Base-by-base conservation (phyloP, 2,113 vertebrate species). In the Azemiops feae region DNA sequence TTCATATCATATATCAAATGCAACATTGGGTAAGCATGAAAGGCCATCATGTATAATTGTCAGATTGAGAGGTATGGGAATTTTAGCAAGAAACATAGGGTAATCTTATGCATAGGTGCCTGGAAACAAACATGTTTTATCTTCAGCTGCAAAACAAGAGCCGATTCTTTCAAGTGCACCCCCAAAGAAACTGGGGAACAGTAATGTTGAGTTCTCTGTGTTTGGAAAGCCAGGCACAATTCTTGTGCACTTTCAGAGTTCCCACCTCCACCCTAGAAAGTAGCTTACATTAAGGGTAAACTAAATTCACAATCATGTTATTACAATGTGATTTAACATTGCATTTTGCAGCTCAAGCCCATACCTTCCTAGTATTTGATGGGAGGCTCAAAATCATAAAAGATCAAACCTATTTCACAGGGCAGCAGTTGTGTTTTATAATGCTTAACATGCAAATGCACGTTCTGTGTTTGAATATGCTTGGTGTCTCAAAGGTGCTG, bases 381-480 rank as follows among this genome's bases (percentile, higher is more conserved):
- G 4, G 4, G 92, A 95, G 93, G 91, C n/a, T 85, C 88, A 52
- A 90, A 89, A 58, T 58, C 69, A 91, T 89, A 95, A 88, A n/a
- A 94, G 93, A 92, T 94, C 94, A 94, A 94, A 34, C 43, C 14
- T 34, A 93, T 90, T 93, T 95, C 88, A 30, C 86, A 88, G 58
- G 92, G 87, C 90, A 94, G 94, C 45, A 54, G 60, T 43, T 92
- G 91, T 64, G 91, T 92, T 60, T 94, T 23, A 55, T 93, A 9
- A 85, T 54, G 92, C 89, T 93, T 94, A 95, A 6, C 90, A 93
- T 93, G 22, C 95, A 95, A 91, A 93, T 5, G 3, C 89, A 85
- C 18, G 2, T 92, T 93, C 74, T 92, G 93, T 91, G 90, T 92
- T 95, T 95, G 91, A 92, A 95, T 93, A 88, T 91, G 23, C 34